Percentiles rank a stretch among this genome's conserved stretches.
Conservation (phyloP, 2,113 vertebrate genomes). For the Dryoscopus gambensis region DNA sequence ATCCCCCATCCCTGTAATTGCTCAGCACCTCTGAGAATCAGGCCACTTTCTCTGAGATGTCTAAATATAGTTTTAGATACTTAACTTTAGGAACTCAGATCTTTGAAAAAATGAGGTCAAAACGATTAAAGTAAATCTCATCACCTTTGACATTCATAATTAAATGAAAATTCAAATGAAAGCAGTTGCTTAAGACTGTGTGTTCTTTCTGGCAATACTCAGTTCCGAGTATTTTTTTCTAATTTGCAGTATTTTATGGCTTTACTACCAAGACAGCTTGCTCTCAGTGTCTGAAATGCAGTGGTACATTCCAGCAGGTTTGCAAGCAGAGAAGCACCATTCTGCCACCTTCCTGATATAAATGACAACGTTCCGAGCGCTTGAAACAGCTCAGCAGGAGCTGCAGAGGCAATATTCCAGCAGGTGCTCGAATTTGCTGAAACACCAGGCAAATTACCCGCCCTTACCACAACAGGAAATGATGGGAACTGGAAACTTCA, state of each 20-base stretch:
- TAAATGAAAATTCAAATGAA: background rate
- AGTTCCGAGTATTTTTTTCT: background rate
- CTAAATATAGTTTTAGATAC: conserved; percentile 24
- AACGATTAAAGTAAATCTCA: background rate
- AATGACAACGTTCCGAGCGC: background rate
- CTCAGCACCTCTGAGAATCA: conserved; percentile 21
- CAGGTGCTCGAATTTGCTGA: background rate
- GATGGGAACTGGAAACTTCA: background rate
- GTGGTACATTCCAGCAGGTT: conserved; percentile 1
- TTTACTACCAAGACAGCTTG: background rate
- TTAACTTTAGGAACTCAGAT: background rate
- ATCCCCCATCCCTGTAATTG: background rate
- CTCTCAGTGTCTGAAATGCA: background rate
- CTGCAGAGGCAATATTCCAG: background rate
- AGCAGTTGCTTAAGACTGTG: background rate
- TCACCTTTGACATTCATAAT: background rate
- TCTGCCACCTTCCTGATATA: conserved; percentile 22
- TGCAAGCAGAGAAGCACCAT: background rate
- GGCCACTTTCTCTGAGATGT: background rate
- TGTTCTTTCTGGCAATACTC: background rate
- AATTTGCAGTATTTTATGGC: background rate
- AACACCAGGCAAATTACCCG: background rate
- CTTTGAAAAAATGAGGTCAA: background rate
- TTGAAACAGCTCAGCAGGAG: background rate
- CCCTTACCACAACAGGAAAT: background rate